phyloP scores from a whole-genome alignment of 2,113 vertebrate genomes.

The Petromus typicus region DNA sequence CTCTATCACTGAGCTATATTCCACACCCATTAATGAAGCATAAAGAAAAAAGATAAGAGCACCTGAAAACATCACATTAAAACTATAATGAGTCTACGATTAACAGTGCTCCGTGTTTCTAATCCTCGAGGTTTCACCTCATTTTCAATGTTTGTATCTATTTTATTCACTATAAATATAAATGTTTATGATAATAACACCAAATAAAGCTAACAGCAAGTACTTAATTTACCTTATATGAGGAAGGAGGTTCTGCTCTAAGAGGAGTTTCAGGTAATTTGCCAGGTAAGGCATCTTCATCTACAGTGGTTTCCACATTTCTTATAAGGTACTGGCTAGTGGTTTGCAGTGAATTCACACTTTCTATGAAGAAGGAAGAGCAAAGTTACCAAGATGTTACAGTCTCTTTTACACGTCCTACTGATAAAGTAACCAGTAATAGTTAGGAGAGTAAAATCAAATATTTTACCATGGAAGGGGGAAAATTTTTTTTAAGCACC shows the following conservation, averaged over 20 bases:
- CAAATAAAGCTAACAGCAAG: not conserved
- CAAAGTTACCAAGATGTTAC: not conserved
- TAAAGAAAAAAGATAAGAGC: not conserved
- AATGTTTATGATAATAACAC: not conserved
- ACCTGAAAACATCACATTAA: constrained; percentile 40
- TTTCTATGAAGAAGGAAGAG: constrained; percentile 82
- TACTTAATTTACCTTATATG: constrained; percentile 91
- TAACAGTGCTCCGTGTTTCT: not conserved
- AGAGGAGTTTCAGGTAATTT: constrained; percentile 96
- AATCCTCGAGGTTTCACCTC: not conserved
- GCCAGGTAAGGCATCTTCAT: constrained; percentile 93
- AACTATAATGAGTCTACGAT: not conserved
- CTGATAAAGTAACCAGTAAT: too few relatives aligned
- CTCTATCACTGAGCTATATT: not conserved
- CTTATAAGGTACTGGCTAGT: constrained; percentile 93
- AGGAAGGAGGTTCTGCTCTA: constrained; percentile 90
- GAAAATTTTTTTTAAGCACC: constrained; percentile 8
- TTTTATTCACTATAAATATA: not conserved
- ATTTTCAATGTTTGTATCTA: not conserved
- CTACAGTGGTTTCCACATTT: constrained; percentile 93
- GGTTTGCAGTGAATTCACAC: constrained; percentile 91
- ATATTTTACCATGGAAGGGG: not conserved
- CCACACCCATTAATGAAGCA: not conserved
- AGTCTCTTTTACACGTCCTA: not conserved
- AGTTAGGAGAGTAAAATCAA: not conserved